Percentiles rank a stretch among this genome's conserved stretches.
Conservation (phyloP, 1,140 invertebrate genomes). For the Drosophila quadrilineata region DNA sequence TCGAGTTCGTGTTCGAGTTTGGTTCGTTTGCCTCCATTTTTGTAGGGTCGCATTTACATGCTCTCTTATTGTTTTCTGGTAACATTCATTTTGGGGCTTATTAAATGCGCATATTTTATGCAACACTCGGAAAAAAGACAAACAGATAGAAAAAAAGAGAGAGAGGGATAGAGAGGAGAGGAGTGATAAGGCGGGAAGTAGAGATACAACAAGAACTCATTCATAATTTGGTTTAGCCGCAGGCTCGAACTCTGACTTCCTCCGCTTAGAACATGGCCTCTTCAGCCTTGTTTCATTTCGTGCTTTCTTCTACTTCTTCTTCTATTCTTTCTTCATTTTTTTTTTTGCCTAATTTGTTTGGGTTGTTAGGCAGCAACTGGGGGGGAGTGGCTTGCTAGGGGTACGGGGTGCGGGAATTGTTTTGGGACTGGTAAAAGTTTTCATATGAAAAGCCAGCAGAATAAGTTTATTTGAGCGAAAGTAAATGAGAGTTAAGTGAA, state of each 20-base stretch:
- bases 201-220: slow-evolving; percentile 41
- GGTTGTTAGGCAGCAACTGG: slow-evolving; percentile 37
- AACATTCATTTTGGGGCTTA: slow-evolving; percentile 61
- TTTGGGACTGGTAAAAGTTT: slow-evolving; percentile 72
- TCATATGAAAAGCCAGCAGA: slow-evolving; percentile 60
- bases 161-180: slow-evolving; percentile 1
- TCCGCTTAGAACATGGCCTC: too few species aligned
- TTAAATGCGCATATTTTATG: slow-evolving; percentile 78
- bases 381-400: slow-evolving; percentile 4
- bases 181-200: not conserved
- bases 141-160: not conserved
- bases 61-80: slow-evolving; percentile 24
- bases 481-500: slow-evolving; percentile 67
- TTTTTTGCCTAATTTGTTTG: slow-evolving; percentile 45
- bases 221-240: slow-evolving; percentile 41
- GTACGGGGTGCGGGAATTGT: slow-evolving; percentile 62
- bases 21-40: slow-evolving; percentile 6
- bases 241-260: slow-evolving; percentile 7
- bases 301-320: not conserved
- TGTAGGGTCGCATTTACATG: slow-evolving; percentile 47
- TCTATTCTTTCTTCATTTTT: too few species aligned
- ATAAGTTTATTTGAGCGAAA: slow-evolving; percentile 66
- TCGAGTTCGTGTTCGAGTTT: slow-evolving; percentile 16
- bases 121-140: slow-evolving; percentile 26
- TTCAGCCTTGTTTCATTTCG: not conserved